Evolutionary conservation across 30 jellyfish, hydroid and myxozoan genomes (phyloP).

Genomic region (Chrysaora quinquecirrha): DNA sequence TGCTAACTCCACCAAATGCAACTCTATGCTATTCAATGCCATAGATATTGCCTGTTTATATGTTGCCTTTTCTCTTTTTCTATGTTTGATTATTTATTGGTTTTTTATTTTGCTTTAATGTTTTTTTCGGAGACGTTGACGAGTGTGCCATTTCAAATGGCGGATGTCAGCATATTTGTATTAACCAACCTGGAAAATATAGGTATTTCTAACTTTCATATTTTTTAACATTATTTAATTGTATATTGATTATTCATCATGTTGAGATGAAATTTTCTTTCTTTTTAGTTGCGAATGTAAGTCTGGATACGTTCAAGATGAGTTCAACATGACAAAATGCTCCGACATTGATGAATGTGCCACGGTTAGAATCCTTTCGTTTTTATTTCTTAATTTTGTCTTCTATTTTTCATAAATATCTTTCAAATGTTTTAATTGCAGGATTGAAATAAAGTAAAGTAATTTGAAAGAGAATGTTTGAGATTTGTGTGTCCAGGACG

Average conservation of each 20-base stretch:
- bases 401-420: neutral
- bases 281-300: constrained; percentile 20
- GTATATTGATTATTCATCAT: neutral
- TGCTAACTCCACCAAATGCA: neutral
- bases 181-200: constrained; percentile 48
- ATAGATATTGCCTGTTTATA: neutral
- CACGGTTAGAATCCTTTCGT: neutral
- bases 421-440: neutral
- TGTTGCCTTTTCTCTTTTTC: neutral
- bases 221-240: neutral
- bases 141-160: constrained; percentile 42
- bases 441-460: neutral
- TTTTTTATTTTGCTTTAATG: neutral
- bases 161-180: constrained; percentile 61
- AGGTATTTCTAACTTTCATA: neutral
- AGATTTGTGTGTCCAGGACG: too few relatives aligned
- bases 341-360: constrained; percentile 35
- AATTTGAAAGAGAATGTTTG: neutral
- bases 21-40: neutral
- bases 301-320: neutral
- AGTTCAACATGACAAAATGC: neutral
- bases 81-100: neutral
- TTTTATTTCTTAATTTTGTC: neutral
- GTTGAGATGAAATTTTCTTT: neutral
- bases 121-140: constrained; percentile 40